Percentiles rank a stretch among this genome's conserved stretches.
Conservation (phyloP, 2,797 vertebrate genomes). For the Pempheris klunzingeri region DNA sequence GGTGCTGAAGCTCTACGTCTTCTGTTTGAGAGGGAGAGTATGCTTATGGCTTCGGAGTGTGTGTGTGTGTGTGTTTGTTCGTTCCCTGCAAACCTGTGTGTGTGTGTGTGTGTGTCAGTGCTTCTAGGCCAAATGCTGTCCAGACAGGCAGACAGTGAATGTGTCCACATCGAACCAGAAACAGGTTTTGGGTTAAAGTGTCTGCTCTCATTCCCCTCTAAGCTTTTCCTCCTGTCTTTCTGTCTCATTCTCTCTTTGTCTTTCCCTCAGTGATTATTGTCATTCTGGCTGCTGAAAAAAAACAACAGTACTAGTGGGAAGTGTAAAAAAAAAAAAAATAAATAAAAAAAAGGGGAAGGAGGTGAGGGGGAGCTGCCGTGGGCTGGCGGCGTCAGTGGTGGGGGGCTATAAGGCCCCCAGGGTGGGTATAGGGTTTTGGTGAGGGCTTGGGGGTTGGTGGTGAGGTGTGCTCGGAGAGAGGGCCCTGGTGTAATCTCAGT, state of each 20-base stretch:
- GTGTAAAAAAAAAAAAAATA: conserved; percentile 63
- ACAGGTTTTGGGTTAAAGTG: conserved; percentile 64
- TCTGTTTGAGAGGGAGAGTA: conserved; percentile 52
- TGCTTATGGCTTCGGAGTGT: conserved; percentile 41
- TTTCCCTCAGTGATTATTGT: conserved; percentile 73
- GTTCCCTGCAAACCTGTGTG: conserved; percentile 25
- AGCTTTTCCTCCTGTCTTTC: conserved; percentile 57
- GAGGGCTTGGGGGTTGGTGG: conserved; percentile 73
- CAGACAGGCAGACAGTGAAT: conserved; percentile 44
- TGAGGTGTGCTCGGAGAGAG: conserved; percentile 75
- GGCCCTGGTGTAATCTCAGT: conserved; percentile 85
- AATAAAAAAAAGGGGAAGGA: background rate
- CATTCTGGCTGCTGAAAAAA: conserved; percentile 51
- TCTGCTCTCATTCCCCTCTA: conserved; percentile 68
- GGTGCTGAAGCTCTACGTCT: conserved; percentile 62
- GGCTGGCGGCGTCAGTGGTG: conserved; percentile 34
- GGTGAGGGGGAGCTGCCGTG: conserved; percentile 34
- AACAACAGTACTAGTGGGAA: conserved; percentile 59
- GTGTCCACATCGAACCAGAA: conserved; percentile 61
- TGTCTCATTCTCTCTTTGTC: conserved; percentile 64
- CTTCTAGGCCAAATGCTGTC: conserved; percentile 47
- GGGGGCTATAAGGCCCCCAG: conserved; percentile 66
- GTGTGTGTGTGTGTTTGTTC: conserved; percentile 35
- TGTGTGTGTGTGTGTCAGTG: conserved; percentile 28
- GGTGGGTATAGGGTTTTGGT: conserved; percentile 74